Percentiles rank a stretch among this genome's conserved stretches.
phyloP scores from a whole-genome alignment of 1,140 invertebrate genomes.

The Papilio aristodemus region DNA sequence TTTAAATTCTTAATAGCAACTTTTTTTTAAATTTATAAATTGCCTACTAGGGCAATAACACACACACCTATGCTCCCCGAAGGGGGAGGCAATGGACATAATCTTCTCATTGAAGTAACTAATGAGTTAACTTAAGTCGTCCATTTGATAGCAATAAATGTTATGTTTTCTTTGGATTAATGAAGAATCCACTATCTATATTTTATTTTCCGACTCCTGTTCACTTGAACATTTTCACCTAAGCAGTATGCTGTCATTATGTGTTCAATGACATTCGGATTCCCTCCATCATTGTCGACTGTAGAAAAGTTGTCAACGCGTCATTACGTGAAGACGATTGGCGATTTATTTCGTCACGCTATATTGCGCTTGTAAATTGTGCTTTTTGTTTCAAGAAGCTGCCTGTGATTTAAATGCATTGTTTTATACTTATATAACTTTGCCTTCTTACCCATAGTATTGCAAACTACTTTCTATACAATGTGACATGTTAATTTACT shows the following conservation, averaged over 20 bases:
- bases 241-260: slow-evolving; percentile 10
- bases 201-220: neutral
- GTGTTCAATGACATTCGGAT: slow-evolving; percentile 28
- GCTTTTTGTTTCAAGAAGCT: slow-evolving; percentile 15
- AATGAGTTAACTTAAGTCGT: too few species aligned
- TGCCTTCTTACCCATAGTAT: too few species aligned
- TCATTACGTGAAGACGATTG: slow-evolving; percentile 22
- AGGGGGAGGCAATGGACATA: too few species aligned
- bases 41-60: too few species aligned
- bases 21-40: too few species aligned
- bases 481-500: neutral
- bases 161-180: neutral
- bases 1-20: too few species aligned
- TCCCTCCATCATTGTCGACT: neutral
- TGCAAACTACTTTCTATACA: too few species aligned
- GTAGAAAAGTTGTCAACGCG: slow-evolving; percentile 24
- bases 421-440: neutral
- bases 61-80: too few species aligned
- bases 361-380: slow-evolving; percentile 17
- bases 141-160: too few species aligned
- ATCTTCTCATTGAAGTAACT: too few species aligned
- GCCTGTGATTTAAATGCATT: neutral
- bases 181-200: neutral
- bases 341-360: slow-evolving; percentile 27
- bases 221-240: neutral